phyloP scores from a whole-genome alignment of 1,140 invertebrate species.

The Cydia fagiglandana region DNA sequence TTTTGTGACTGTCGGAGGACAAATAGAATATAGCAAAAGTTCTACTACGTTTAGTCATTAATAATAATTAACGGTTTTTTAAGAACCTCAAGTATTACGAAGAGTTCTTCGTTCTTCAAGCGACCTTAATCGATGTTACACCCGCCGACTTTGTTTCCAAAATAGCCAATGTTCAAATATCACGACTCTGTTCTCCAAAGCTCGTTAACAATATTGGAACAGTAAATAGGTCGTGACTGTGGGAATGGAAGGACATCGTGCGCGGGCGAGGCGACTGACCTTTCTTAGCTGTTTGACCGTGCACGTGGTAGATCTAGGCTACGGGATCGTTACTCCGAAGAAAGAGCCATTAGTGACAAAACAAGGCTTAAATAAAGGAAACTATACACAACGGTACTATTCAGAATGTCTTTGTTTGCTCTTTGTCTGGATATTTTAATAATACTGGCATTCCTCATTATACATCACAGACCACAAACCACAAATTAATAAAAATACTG shows the following conservation, averaged over 20 bases:
- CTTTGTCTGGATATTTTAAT: slow-evolving; percentile 11
- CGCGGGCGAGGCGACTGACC: slow-evolving; percentile 65
- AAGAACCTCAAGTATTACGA: background rate
- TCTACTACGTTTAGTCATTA: too few relatives aligned
- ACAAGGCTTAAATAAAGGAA: slow-evolving; percentile 16
- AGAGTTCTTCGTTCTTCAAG: slow-evolving; percentile 4
- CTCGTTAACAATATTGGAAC: slow-evolving; percentile 55
- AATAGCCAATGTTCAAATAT: slow-evolving; percentile 26
- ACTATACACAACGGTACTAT: slow-evolving; percentile 7
- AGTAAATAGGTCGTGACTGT: slow-evolving; percentile 69
- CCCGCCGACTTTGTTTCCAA: slow-evolving; percentile 19
- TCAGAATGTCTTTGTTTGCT: slow-evolving; percentile 22
- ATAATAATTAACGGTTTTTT: background rate
- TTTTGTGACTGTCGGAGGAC: too few relatives aligned
- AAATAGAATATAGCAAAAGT: too few relatives aligned
- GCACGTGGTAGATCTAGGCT: slow-evolving; percentile 49
- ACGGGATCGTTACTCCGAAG: slow-evolving; percentile 29
- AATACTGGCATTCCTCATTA: background rate
- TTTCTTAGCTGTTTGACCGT: slow-evolving; percentile 52
- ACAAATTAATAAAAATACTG: background rate
- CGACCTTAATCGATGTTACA: slow-evolving; percentile 51
- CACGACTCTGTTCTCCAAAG: slow-evolving; percentile 38
- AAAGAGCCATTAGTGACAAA: slow-evolving; percentile 22
- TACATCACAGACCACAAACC: background rate
- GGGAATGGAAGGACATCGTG: slow-evolving; percentile 65